A percentile compares a stretch with the other conserved stretches of the same genome.
Conservation (phyloP, 2,797 vertebrate species). For the Buphagus erythrorhynchus region DNA sequence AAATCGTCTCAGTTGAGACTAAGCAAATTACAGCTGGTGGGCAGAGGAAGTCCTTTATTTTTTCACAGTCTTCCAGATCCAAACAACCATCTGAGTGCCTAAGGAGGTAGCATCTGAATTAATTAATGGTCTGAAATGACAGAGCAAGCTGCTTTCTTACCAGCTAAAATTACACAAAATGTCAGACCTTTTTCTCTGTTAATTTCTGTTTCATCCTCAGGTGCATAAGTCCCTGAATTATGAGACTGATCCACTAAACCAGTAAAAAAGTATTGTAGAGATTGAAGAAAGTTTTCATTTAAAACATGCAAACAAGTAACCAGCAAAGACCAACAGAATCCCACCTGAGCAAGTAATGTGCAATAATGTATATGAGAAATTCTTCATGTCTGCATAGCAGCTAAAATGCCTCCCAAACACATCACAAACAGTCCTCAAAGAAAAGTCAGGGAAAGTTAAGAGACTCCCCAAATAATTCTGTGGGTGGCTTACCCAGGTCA, state of each 20-base stretch:
- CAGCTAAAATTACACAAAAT: background rate
- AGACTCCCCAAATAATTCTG: background rate
- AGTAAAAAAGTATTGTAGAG: background rate
- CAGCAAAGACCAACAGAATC: background rate
- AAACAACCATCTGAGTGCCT: background rate
- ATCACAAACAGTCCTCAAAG: background rate
- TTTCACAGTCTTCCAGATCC: background rate
- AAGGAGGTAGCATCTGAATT: background rate
- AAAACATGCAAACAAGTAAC: background rate
- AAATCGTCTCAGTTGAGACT: background rate
- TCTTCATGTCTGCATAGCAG: background rate
- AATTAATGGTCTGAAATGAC: background rate
- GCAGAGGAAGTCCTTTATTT: background rate
- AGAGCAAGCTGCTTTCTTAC: background rate
- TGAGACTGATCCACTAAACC: background rate
- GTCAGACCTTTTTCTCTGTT: background rate
- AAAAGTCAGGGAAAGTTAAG: background rate
- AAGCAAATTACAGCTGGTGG: background rate
- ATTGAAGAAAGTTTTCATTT: background rate
- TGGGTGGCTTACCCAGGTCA: background rate
- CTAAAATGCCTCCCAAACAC: background rate
- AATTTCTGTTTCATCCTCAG: background rate
- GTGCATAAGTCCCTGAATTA: background rate
- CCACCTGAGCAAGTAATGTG: background rate
- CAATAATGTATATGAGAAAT: background rate